These are phyloP conservation scores for Diadromus collaris DNA, from an alignment of 2,888 invertebrate species.

Conservation along the genomic window DNA sequence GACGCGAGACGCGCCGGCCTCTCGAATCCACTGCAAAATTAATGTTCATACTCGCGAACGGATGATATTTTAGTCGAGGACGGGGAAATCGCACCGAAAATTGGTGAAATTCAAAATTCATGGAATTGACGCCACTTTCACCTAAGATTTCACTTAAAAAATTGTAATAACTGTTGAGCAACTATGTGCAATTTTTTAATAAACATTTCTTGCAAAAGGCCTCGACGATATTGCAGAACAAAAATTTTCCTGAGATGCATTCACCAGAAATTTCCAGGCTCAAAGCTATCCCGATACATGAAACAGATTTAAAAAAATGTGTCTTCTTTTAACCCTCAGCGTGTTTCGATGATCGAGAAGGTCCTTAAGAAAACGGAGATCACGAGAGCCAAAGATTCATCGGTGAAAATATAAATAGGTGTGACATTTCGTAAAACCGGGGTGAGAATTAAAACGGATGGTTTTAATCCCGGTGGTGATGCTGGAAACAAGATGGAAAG, in stretches of 20 bases:
- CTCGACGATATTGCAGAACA: background rate
- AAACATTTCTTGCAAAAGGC: background rate
- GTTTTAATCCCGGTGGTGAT: constrained; percentile 64
- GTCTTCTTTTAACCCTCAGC: background rate
- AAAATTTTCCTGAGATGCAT: background rate
- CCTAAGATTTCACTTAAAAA: background rate
- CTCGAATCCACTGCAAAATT: background rate
- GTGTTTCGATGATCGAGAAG: background rate
- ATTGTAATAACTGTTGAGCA: background rate
- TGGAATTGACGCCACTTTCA: background rate
- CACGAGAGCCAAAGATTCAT: constrained; percentile 6
- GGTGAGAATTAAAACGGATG: constrained; percentile 44
- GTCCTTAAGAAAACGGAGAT: constrained; percentile 5
- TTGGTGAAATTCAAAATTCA: background rate
- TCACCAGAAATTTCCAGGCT: too few species aligned
- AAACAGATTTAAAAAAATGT: background rate
- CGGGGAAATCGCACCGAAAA: background rate
- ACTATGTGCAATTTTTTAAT: background rate
- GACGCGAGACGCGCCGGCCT: background rate
- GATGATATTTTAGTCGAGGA: background rate
- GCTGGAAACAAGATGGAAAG: constrained; percentile 43
- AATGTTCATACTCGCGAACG: background rate
- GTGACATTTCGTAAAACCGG: constrained; percentile 52
- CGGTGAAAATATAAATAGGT: constrained; percentile 39
- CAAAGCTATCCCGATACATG: background rate